These are phyloP conservation scores for Mirounga angustirostris DNA, from an alignment of 2,113 vertebrate genomes.

Conservation along the genomic window DNA sequence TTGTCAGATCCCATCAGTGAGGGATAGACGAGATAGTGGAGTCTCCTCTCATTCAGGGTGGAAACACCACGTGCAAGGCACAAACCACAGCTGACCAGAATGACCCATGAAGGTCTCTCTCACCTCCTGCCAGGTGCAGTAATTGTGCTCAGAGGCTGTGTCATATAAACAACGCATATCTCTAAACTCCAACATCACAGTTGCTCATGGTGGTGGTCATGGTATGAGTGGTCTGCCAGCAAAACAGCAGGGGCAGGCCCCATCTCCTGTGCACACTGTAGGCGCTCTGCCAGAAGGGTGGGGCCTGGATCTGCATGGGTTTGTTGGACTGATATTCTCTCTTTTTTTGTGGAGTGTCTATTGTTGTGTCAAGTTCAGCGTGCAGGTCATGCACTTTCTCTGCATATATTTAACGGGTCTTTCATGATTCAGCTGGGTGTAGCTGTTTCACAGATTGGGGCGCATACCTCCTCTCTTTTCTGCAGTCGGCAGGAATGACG, in stretches of 20 bases:
- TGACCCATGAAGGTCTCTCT: background rate
- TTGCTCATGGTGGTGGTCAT: background rate
- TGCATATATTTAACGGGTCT: background rate
- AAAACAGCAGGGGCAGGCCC: background rate
- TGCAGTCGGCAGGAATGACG: background rate
- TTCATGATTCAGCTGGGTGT: background rate
- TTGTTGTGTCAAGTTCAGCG: background rate
- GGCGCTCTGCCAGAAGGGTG: background rate
- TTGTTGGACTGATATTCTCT: background rate
- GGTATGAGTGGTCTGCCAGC: background rate
- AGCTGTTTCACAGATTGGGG: background rate
- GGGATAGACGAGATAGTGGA: background rate
- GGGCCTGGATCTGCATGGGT: background rate
- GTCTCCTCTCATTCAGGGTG: background rate
- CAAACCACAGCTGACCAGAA: background rate
- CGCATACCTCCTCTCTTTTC: background rate
- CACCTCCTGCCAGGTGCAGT: background rate
- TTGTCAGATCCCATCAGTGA: background rate
- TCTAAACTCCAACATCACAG: background rate
- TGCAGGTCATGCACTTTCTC: background rate
- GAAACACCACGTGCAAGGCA: background rate
- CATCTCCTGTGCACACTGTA: background rate
- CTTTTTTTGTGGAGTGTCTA: background rate
- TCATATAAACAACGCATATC: background rate
- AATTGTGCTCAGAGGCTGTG: background rate